These are phyloP conservation scores for Cettia cetti DNA, from an alignment of 2,113 vertebrate species.

Conservation along the genomic window DNA sequence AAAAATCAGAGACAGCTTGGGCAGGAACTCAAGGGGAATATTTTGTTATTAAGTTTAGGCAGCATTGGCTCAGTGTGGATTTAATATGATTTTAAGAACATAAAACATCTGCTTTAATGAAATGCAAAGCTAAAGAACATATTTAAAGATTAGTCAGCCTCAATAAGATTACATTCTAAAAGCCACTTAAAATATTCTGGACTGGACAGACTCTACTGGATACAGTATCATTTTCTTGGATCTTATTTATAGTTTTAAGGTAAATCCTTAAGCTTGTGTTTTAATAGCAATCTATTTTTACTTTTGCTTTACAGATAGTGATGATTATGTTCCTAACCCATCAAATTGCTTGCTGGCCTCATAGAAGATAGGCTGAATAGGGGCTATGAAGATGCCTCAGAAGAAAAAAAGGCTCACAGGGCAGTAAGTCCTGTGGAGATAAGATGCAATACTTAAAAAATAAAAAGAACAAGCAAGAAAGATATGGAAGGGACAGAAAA, in stretches of 20 bases:
- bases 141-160: conserved; percentile 48
- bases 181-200: conserved; percentile 53
- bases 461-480: neutral
- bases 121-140: conserved; percentile 47
- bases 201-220: conserved; percentile 2
- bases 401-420: neutral
- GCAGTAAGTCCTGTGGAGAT: neutral
- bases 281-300: conserved; percentile 40
- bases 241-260: conserved; percentile 41
- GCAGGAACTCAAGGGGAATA: neutral
- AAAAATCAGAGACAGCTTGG: neutral
- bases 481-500: neutral
- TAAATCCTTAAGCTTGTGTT: conserved; percentile 16
- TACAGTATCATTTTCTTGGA: conserved; percentile 14
- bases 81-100: conserved; percentile 37
- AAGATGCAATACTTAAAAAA: neutral
- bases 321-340: neutral
- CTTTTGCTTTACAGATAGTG: neutral
- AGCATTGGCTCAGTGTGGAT: neutral
- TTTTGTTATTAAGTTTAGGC: neutral
- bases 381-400: neutral
- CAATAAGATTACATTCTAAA: conserved; percentile 47
- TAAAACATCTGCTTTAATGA: conserved; percentile 49
- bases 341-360: neutral
- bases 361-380: neutral